Evolutionary conservation across 37 sponge, comb jelly and placozoan genomes (phyloP).

Genomic region (Hexactinellida sp.): DNA sequence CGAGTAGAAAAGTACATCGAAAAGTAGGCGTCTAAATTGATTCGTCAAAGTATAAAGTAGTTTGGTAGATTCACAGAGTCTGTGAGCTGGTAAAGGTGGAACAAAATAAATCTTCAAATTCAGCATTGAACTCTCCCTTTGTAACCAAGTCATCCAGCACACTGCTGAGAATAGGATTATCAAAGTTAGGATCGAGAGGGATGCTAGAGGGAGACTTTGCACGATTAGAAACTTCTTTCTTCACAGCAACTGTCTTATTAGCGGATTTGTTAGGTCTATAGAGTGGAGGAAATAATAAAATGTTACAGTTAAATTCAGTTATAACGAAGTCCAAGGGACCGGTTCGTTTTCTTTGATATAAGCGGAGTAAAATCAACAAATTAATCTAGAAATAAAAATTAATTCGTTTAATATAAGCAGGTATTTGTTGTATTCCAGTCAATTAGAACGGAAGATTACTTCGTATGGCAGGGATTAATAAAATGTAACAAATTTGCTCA

Average conservation of each 20-base stretch:
- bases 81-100: not conserved
- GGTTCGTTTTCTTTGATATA: no score
- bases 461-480: no score
- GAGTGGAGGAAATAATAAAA: no score
- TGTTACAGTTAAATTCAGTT: no score
- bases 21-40: not conserved
- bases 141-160: not conserved
- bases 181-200: not conserved
- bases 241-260: not conserved
- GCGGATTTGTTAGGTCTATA: not conserved
- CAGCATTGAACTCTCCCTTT: not conserved
- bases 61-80: not conserved
- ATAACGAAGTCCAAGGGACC: no score
- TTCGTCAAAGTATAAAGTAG: not conserved
- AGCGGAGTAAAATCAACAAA: no score
- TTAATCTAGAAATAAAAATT: no score
- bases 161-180: not conserved
- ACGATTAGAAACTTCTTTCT: not conserved
- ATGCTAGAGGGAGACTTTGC: not conserved
- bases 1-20: not conserved
- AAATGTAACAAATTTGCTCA: no score
- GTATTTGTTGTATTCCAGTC: no score
- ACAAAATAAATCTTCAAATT: constrained; percentile 2
- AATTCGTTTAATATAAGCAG: no score
- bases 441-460: no score